These are phyloP conservation scores for Brachypalpus laphriformis DNA, from an alignment of 2,888 invertebrate genomes.

Conservation along the genomic window DNA sequence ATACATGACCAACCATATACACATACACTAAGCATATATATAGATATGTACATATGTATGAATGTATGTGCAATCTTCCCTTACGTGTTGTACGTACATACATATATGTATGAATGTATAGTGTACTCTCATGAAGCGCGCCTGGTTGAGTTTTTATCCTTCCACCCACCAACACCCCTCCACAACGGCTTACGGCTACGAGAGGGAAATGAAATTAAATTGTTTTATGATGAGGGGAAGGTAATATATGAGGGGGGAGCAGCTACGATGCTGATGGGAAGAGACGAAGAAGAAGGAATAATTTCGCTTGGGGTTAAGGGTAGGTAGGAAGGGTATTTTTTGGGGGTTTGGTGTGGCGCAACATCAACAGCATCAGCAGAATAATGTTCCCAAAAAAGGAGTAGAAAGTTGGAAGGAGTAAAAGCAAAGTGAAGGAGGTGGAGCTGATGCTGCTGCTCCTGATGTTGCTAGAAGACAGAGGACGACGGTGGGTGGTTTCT, in stretches of 20 bases:
- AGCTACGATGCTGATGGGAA: constrained; percentile 18
- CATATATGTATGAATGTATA: constrained; percentile 18
- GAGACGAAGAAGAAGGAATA: constrained; percentile 65
- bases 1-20: constrained; percentile 36
- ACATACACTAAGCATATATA: constrained; percentile 18
- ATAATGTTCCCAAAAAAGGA: constrained; percentile 65
- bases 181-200: constrained; percentile 52
- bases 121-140: constrained; percentile 59
- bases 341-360: constrained; percentile 39
- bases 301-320: constrained; percentile 72
- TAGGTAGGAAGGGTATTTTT: constrained; percentile 53
- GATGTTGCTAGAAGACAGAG: constrained; percentile 24
- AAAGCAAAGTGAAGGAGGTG: constrained; percentile 60
- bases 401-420: constrained; percentile 55
- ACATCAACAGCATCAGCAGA: constrained; percentile 70
- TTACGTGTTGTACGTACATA: not conserved
- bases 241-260: constrained; percentile 62
- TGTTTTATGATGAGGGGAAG: constrained; percentile 70
- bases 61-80: constrained; percentile 44
- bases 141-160: constrained; percentile 67
- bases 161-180: constrained; percentile 14
- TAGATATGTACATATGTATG: constrained; percentile 11
- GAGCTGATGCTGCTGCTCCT: constrained; percentile 4
- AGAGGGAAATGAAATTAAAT: constrained; percentile 74
- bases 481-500: constrained; percentile 1